Evolutionary conservation across 2,888 invertebrate species (phyloP).

Genomic region (Hypena proboscidalis): DNA sequence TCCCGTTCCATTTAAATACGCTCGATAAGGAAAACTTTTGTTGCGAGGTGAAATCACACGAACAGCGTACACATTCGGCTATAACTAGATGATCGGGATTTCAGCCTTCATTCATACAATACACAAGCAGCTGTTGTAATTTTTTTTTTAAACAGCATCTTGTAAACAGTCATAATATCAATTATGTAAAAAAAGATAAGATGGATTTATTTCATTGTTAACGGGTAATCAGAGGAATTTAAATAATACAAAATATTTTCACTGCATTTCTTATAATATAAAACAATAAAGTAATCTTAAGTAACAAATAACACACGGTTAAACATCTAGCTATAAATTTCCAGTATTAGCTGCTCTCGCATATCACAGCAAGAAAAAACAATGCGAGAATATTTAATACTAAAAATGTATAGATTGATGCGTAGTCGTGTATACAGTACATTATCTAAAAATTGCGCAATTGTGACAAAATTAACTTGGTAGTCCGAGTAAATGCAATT

Average conservation of each 20-base stretch:
- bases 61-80: slow-evolving; percentile 22
- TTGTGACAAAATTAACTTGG: slow-evolving; percentile 26
- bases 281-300: slow-evolving; percentile 50
- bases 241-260: slow-evolving; percentile 45
- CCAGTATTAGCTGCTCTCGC: too few relatives aligned
- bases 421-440: too few relatives aligned
- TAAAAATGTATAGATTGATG: too few relatives aligned
- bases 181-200: too few relatives aligned
- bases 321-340: too few relatives aligned
- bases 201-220: too few relatives aligned
- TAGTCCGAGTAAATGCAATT: slow-evolving; percentile 38
- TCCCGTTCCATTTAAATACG: slow-evolving; percentile 58
- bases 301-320: too few relatives aligned
- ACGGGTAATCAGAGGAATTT: too few relatives aligned
- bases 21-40: slow-evolving; percentile 61
- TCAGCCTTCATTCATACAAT: neutral
- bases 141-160: too few relatives aligned
- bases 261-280: slow-evolving; percentile 51
- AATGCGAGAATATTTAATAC: too few relatives aligned
- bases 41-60: slow-evolving; percentile 54
- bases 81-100: slow-evolving; percentile 17
- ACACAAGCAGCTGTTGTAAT: neutral
- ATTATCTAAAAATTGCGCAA: slow-evolving; percentile 40
- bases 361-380: too few relatives aligned
- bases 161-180: too few relatives aligned